Conservation (phyloP, 2,888 invertebrate species). For the Tridacna crocea region DNA sequence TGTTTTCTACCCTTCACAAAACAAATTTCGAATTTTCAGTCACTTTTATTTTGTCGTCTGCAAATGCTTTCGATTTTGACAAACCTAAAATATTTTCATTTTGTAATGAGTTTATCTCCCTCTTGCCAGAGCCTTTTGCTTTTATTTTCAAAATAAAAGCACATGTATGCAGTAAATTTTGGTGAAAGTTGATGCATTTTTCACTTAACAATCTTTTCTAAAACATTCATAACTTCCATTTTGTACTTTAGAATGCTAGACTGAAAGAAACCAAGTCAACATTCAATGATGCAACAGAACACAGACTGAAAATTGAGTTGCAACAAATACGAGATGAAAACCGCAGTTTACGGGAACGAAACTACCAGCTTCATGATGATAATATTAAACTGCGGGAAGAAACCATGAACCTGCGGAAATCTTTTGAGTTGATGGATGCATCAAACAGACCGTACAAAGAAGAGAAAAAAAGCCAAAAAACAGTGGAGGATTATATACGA, state of each 20-base stretch:
- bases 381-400: conserved; percentile 77
- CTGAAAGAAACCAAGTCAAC: conserved; percentile 61
- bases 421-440: conserved; percentile 55
- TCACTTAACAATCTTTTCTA: too few relatives aligned
- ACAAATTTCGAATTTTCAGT: too few relatives aligned
- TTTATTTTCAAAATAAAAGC: too few relatives aligned
- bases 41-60: too few relatives aligned
- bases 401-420: conserved; percentile 60
- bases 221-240: too few relatives aligned
- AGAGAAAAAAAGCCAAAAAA: conserved; percentile 23
- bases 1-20: too few relatives aligned
- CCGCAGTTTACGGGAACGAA: conserved; percentile 75
- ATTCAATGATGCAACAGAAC: conserved; percentile 59
- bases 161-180: too few relatives aligned
- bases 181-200: too few relatives aligned
- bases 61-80: too few relatives aligned
- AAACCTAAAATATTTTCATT: too few relatives aligned
- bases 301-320: conserved; percentile 71
- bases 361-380: conserved; percentile 80
- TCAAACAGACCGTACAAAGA: conserved; percentile 27
- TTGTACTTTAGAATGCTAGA: conserved; percentile 56
- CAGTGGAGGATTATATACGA: conserved; percentile 18
- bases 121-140: too few relatives aligned
- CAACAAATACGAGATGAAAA: conserved; percentile 79
- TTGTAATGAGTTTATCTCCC: too few relatives aligned